phyloP scores from a whole-genome alignment of 2,113 vertebrate species.

The Forbesichthys papilliferus region DNA sequence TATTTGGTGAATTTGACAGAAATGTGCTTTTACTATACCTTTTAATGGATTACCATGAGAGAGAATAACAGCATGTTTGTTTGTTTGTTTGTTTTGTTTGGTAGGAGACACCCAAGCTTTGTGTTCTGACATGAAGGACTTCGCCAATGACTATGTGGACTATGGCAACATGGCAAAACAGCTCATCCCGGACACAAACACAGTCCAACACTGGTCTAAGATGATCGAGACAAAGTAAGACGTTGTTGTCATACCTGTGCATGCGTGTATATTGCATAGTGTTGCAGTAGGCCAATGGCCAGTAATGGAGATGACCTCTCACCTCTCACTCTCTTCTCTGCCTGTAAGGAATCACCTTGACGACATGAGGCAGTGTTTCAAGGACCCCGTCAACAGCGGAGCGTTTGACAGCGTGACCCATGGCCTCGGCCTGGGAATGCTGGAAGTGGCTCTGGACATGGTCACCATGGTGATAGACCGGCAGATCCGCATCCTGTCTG shows the following conservation, averaged over 20 bases:
- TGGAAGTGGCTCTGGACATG: slow-evolving; percentile 76
- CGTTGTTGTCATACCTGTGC: not conserved
- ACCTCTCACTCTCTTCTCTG: not conserved
- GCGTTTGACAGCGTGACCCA: slow-evolving; percentile 76
- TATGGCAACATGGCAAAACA: slow-evolving; percentile 79
- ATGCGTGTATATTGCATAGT: too few relatives aligned
- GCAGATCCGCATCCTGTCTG: slow-evolving; percentile 78
- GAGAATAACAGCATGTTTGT: not conserved
- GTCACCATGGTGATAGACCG: slow-evolving; percentile 73
- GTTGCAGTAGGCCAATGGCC: too few relatives aligned
- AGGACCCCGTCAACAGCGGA: slow-evolving; percentile 69
- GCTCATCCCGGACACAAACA: slow-evolving; percentile 77
- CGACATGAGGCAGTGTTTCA: slow-evolving; percentile 77
- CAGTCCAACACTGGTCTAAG: slow-evolving; percentile 83
- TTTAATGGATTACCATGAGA: too few relatives aligned
- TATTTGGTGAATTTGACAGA: too few relatives aligned
- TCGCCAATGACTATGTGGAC: slow-evolving; percentile 77
- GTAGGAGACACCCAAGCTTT: slow-evolving; percentile 76
- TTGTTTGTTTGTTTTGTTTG: slow-evolving; percentile 14
- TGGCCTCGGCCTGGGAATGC: slow-evolving; percentile 76
- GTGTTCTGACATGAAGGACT: slow-evolving; percentile 80
- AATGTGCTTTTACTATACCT: too few relatives aligned
- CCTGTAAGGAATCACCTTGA: slow-evolving; percentile 75
- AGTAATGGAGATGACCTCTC: not conserved
- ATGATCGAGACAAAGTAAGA: slow-evolving; percentile 80